phyloP scores from a whole-genome alignment of 1,140 invertebrate species.

The Zaprionus davidi region DNA sequence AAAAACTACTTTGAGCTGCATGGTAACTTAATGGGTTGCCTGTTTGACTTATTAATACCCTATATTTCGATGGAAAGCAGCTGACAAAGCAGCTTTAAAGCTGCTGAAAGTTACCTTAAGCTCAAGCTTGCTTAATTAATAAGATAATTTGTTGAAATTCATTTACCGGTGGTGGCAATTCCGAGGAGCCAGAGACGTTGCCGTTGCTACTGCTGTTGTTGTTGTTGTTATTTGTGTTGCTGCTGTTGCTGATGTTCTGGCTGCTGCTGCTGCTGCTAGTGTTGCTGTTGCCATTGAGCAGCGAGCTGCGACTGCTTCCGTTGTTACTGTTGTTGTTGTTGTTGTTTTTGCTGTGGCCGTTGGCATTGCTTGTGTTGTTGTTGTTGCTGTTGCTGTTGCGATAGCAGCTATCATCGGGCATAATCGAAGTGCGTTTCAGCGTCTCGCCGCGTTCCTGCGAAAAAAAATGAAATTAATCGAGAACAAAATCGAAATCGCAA shows the following conservation, averaged over 20 bases:
- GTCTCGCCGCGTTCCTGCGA: conserved; percentile 69
- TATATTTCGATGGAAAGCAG: too few relatives aligned
- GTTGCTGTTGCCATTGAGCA: conserved; percentile 51
- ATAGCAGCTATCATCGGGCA: conserved; percentile 77
- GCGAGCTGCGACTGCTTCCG: conserved; percentile 56
- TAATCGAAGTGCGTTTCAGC: conserved; percentile 76
- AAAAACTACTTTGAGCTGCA: neutral
- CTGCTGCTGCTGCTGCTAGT: conserved; percentile 1
- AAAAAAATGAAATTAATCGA: conserved; percentile 7
- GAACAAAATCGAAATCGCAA: neutral
- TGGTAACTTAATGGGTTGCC: neutral
- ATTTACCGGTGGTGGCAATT: conserved; percentile 86
- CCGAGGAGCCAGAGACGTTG: conserved; percentile 41
- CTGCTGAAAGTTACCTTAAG: neutral
- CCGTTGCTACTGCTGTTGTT: conserved; percentile 1
- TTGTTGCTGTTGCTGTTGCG: conserved; percentile 61
- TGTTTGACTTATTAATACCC: neutral
- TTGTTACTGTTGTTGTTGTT: conserved; percentile 38
- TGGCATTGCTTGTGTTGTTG: conserved; percentile 34
- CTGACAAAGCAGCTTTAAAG: neutral
- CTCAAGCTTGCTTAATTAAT: neutral
- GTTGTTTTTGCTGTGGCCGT: conserved; percentile 16
- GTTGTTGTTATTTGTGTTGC: conserved; percentile 9
- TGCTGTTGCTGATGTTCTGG: conserved; percentile 12
- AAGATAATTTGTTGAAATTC: neutral